Percentiles rank a stretch among this genome's conserved stretches.
Conservation (phyloP, 1,140 invertebrate genomes). For the Drosophila littoralis region DNA sequence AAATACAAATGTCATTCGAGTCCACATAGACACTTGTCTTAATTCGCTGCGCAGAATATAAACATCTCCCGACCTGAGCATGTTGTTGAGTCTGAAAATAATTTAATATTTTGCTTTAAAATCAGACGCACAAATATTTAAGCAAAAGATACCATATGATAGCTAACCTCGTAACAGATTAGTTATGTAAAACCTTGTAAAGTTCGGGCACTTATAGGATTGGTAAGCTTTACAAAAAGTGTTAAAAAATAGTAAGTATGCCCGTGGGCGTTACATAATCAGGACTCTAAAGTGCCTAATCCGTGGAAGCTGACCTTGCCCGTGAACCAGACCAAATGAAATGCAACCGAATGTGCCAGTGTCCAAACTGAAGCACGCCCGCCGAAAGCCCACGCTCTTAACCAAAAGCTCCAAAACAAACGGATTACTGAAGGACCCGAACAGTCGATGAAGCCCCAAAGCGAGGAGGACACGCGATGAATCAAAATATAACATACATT, state of each 20-base stretch:
- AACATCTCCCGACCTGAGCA: background rate
- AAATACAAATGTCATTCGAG: constrained; percentile 13
- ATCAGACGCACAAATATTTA: no score
- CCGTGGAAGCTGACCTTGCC: background rate
- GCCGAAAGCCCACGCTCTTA: background rate
- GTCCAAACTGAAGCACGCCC: background rate
- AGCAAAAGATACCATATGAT: no score
- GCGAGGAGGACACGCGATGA: no score
- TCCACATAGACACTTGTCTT: background rate
- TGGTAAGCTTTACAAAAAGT: background rate
- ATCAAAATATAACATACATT: background rate
- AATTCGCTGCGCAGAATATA: background rate
- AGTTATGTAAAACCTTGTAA: no score
- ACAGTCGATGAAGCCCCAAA: background rate
- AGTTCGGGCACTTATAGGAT: background rate
- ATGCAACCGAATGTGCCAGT: background rate
- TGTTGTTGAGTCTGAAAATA: no score
- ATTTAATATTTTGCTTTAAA: no score
- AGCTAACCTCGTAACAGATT: no score
- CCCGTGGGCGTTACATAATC: background rate
- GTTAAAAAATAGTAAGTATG: background rate
- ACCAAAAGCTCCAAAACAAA: background rate
- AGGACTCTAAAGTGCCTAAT: background rate
- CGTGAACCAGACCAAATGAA: background rate
- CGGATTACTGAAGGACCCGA: background rate